Conservation (phyloP, 35 echinoderm and acorn worm species). For the Hemicentrotus pulcherrimus region DNA sequence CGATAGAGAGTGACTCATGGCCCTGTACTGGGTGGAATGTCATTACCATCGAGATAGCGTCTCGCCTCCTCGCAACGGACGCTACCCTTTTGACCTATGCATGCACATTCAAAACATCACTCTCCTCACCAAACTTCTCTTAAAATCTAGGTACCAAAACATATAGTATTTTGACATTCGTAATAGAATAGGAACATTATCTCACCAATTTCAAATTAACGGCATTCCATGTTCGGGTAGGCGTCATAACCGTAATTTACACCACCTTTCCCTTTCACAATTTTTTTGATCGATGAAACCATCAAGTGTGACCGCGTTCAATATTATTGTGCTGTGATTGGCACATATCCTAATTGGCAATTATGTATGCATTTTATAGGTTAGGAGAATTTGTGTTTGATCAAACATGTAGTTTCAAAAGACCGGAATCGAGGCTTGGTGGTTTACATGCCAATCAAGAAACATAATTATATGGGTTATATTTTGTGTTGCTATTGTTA, state of each 20-base stretch:
- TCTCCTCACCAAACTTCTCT: background rate
- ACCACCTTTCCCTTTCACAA: background rate
- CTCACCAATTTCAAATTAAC: background rate
- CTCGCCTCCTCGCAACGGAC: constrained; percentile 36
- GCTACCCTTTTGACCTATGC: constrained; percentile 12
- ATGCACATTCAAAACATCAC: background rate
- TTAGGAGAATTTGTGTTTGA: background rate
- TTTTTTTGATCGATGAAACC: background rate
- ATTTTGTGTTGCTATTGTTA: too few relatives aligned
- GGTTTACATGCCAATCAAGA: too few relatives aligned
- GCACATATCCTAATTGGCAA: constrained; percentile 22
- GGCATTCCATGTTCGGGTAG: background rate
- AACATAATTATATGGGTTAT: too few relatives aligned
- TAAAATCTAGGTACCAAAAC: background rate
- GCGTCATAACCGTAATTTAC: background rate
- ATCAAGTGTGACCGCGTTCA: constrained; percentile 40
- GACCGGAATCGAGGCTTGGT: too few relatives aligned
- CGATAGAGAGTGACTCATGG: background rate
- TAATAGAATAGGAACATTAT: background rate
- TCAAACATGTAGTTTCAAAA: too few relatives aligned
- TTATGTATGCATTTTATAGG: background rate
- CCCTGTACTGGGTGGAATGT: background rate
- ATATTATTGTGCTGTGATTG: constrained; percentile 11
- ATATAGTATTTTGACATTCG: background rate
- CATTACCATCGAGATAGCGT: constrained; percentile 35